phyloP scores from a whole-genome alignment of 2,797 vertebrate genomes.

The Acrossocheilus wenchowensis region DNA sequence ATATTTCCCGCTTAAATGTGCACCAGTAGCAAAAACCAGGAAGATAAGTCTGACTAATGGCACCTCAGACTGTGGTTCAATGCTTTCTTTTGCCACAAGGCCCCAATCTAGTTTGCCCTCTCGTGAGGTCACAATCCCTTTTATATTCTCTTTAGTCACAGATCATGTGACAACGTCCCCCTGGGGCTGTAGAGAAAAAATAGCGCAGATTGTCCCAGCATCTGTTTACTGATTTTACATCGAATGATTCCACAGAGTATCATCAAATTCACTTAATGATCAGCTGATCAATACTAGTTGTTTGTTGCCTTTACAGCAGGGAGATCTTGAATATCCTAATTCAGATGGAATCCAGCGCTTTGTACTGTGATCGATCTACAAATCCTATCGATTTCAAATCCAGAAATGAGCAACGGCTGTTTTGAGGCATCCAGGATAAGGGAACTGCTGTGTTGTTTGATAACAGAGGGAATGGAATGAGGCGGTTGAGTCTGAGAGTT shows the following conservation, averaged over 20 bases:
- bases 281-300: slow-evolving; percentile 76
- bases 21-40: background rate
- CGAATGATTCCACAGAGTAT: slow-evolving; percentile 65
- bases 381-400: slow-evolving; percentile 63
- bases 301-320: slow-evolving; percentile 70
- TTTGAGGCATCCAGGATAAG: background rate
- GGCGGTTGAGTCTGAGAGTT: slow-evolving; percentile 1
- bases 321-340: slow-evolving; percentile 47
- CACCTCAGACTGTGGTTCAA: slow-evolving; percentile 16
- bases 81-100: slow-evolving; percentile 42
- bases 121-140: slow-evolving; percentile 63
- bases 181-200: background rate
- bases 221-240: slow-evolving; percentile 70
- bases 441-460: slow-evolving; percentile 25
- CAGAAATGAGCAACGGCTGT: slow-evolving; percentile 50
- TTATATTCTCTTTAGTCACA: slow-evolving; percentile 66
- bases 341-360: background rate
- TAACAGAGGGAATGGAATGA: background rate
- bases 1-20: slow-evolving; percentile 32
- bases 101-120: slow-evolving; percentile 30
- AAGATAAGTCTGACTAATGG: slow-evolving; percentile 36
- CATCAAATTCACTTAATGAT: slow-evolving; percentile 76
- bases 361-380: slow-evolving; percentile 38
- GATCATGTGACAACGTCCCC: slow-evolving; percentile 68
- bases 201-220: slow-evolving; percentile 58